Base-by-base conservation (phyloP, 37 sponge, comb jelly and placozoan species). In the Tethya wilhelma region DNA sequence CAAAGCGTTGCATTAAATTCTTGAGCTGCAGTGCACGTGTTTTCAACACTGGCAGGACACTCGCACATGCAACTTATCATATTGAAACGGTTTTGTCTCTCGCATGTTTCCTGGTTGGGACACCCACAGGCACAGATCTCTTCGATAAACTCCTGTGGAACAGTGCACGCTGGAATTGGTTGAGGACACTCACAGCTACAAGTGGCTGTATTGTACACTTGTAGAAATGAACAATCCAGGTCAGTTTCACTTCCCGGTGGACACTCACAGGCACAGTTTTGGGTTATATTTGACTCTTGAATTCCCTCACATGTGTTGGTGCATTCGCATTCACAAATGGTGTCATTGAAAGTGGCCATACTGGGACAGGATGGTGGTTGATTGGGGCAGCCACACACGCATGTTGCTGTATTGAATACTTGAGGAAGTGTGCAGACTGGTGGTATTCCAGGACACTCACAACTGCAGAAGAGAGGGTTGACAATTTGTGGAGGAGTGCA, bases 101-200 rank as follows among this genome's bases (percentile, higher is more conserved):
- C 5, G 23, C 63, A 70, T 44, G 55, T 5, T 20, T 36, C 44
- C 14, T 53, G n/a, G 25, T 60, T 60, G 23, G 53, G 32, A 68
- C 83, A 82, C 2, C 74, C 66, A 64, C 83, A 82, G 8, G 66
- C 65, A 55, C 85, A 84, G 5, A 25, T 38, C 17, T 26, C 38
- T 4, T 69, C 46, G 30, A 34, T 38, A 28, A 68, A 84, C n/a
- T 41, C 58, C 46, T 72, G 79, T 41, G 79, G 73, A 17, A 38
- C 31, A 6, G 64, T 44, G 37, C 87, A 87, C 2, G n/a, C 56
- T 8, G 68, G 64, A 43, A 4, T 40, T 26, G 56, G 57, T 25
- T 31, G 29, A 25, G 76, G 62, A 53, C 86, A 86, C 45, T 87
- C 76, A 67, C 87, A 87, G 45, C 67, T 44, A 67, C 87, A 87